phyloP scores from a whole-genome alignment of 2,797 vertebrate genomes.

The Cyprinella venusta region DNA sequence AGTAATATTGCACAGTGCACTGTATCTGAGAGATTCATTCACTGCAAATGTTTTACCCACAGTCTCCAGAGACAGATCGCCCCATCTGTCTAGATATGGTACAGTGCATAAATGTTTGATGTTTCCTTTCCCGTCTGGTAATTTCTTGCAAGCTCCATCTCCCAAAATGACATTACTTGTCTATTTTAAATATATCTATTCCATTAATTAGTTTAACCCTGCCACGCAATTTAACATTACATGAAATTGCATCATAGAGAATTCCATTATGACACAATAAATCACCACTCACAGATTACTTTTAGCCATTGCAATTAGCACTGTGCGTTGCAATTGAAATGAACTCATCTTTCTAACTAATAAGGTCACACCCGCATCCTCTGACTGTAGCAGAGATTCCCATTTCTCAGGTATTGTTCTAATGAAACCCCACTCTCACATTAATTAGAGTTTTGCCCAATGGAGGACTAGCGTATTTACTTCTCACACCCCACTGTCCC shows the following conservation, averaged over 20 bases:
- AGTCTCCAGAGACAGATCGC: constrained; percentile 44
- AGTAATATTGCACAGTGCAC: not conserved
- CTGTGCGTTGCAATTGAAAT: not conserved
- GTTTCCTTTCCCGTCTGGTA: constrained; percentile 65
- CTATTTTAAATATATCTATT: constrained; percentile 44
- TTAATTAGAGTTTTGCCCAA: not conserved
- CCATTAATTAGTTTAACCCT: constrained; percentile 50
- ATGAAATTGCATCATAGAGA: constrained; percentile 43
- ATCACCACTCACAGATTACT: constrained; percentile 28
- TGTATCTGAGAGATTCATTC: constrained; percentile 14
- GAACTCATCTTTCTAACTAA: constrained; percentile 22
- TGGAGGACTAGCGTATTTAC: not conserved
- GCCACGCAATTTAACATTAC: constrained; percentile 37
- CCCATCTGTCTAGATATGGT: constrained; percentile 59
- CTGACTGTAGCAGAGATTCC: not conserved
- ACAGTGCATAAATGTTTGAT: constrained; percentile 73
- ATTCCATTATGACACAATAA: constrained; percentile 52
- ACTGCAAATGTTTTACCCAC: constrained; percentile 39
- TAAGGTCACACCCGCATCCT: not conserved
- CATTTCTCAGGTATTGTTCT: not conserved
- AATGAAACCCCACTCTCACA: not conserved
- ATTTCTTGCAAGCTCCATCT: constrained; percentile 64
- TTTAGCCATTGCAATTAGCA: constrained; percentile 37
- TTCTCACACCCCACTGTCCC: not conserved
- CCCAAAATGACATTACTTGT: constrained; percentile 45